A percentile compares a stretch with the other conserved stretches of the same genome.
Evolutionary conservation across 2,113 vertebrate species (phyloP).

Genomic region (Isurus oxyrinchus): DNA sequence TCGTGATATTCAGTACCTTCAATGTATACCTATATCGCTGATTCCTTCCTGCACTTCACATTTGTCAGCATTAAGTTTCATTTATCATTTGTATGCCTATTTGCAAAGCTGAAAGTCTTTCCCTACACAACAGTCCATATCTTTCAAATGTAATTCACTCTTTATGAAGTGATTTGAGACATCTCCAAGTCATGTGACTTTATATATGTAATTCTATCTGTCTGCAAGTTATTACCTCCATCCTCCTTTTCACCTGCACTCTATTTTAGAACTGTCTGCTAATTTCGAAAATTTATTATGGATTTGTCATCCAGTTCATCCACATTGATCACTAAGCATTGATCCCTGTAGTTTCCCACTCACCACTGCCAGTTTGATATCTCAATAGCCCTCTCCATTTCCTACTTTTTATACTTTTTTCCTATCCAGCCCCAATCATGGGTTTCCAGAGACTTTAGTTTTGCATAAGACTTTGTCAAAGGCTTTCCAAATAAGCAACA

Average conservation of each 20-base stretch:
- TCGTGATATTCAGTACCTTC: background rate
- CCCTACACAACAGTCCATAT: background rate
- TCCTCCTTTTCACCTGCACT: background rate
- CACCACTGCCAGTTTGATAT: background rate
- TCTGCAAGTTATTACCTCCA: background rate
- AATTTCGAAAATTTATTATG: background rate
- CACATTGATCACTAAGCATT: background rate
- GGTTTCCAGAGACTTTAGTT: background rate
- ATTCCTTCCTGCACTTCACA: background rate
- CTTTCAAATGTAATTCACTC: background rate
- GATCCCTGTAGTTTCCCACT: background rate
- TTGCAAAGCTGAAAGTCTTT: background rate
- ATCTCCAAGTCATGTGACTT: background rate
- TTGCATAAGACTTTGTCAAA: background rate
- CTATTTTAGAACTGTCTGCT: background rate
- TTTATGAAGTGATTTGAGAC: background rate
- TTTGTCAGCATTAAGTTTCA: background rate
- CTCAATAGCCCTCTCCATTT: background rate
- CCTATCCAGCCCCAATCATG: background rate
- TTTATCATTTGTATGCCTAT: background rate
- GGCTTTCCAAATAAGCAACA: background rate
- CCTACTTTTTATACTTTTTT: background rate
- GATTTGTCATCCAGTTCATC: background rate
- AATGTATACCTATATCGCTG: background rate
- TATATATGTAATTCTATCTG: background rate